phyloP scores from a whole-genome alignment of 2,113 vertebrate species.

The Solenodon paradoxus region DNA sequence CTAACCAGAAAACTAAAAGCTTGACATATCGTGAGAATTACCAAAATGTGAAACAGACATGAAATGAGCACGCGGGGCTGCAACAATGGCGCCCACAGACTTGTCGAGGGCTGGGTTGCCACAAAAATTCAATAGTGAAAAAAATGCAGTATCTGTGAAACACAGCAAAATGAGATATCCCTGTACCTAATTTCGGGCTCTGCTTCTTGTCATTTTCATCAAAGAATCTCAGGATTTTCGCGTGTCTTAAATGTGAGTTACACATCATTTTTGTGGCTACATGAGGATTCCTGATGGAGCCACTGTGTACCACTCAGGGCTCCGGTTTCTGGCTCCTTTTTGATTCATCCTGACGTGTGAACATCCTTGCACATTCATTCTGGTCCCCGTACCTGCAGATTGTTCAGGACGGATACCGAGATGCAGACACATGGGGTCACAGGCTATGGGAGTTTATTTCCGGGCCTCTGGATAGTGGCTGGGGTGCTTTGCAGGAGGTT shows the following conservation, averaged over 20 bases:
- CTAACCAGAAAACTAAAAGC: too few species aligned
- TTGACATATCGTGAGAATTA: too few species aligned
- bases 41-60: too few species aligned
- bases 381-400: neutral
- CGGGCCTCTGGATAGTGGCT: neutral
- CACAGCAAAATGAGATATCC: too few species aligned
- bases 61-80: too few species aligned
- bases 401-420: neutral
- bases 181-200: rapidly evolving
- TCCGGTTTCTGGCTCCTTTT: neutral
- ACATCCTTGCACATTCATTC: rapidly evolving
- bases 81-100: too few species aligned
- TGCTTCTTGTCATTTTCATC: neutral
- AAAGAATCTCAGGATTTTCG: neutral
- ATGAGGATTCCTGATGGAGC: rapidly evolving
- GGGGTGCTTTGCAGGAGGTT: neutral
- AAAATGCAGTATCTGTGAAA: too few species aligned
- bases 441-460: neutral
- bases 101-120: too few species aligned
- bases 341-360: neutral
- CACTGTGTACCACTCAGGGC: rapidly evolving
- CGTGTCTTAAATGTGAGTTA: rapidly evolving
- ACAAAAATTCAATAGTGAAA: too few species aligned
- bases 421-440: neutral
- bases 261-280: rapidly evolving